Percentiles rank a stretch among this genome's conserved stretches.
phyloP scores from a whole-genome alignment of 2,113 vertebrate genomes.

The Sinosuthora webbiana region DNA sequence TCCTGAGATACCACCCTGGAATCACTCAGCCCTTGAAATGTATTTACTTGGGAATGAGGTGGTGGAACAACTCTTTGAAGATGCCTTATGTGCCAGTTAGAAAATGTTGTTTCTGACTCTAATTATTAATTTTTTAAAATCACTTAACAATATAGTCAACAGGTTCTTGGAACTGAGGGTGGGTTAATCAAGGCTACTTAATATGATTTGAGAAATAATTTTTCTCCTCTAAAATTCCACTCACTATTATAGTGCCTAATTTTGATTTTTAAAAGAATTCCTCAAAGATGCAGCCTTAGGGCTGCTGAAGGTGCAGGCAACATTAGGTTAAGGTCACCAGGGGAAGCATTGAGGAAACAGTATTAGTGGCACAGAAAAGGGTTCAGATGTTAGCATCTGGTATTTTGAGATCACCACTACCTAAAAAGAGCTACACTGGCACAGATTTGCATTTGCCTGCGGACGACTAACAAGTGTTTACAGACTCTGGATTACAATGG shows the following conservation, averaged over 20 bases:
- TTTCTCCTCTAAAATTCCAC: neutral
- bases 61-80: neutral
- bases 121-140: neutral
- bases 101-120: neutral
- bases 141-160: neutral
- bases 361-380: neutral
- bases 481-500: conserved; percentile 23
- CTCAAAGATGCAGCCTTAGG: neutral
- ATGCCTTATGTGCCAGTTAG: neutral
- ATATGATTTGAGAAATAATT: neutral
- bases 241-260: neutral
- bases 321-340: neutral
- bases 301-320: neutral
- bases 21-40: neutral
- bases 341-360: neutral
- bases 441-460: neutral
- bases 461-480: conserved; percentile 8
- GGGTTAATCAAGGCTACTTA: neutral
- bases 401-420: neutral
- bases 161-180: neutral
- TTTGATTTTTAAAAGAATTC: neutral
- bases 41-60: neutral
- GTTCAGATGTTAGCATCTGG: neutral
- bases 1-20: neutral
- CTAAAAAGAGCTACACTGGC: neutral